These are phyloP conservation scores for Bombus balteatus DNA, from an alignment of 1,140 invertebrate species.

Conservation along the genomic window DNA sequence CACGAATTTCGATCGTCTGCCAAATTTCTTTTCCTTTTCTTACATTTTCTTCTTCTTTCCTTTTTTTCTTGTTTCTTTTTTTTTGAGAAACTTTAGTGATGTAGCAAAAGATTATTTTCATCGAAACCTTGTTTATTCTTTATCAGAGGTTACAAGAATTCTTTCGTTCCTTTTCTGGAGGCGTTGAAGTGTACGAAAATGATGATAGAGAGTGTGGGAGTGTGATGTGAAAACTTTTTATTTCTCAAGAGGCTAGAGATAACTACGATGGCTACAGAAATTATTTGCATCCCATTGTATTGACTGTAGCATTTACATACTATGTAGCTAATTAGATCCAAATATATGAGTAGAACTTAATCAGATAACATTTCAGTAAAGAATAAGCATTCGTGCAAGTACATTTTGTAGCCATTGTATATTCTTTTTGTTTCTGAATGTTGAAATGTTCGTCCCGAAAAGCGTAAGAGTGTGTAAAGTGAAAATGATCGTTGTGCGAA, in stretches of 20 bases:
- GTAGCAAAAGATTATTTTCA: not conserved
- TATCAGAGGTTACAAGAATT: not conserved
- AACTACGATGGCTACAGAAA: no score
- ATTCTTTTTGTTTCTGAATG: not conserved
- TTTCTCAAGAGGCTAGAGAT: not conserved
- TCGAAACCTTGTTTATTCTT: not conserved
- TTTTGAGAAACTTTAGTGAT: not conserved
- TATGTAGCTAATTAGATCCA: no score
- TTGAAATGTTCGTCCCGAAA: not conserved
- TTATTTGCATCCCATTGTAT: no score
- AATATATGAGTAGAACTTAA: no score
- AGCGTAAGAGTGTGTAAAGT: not conserved
- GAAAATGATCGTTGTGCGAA: not conserved
- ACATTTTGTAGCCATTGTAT: not conserved
- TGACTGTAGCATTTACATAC: no score
- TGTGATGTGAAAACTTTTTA: not conserved
- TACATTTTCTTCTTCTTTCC: no score
- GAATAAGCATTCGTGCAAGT: no score
- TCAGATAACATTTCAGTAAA: no score
- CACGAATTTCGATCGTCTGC: not conserved
- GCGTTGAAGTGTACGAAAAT: not conserved
- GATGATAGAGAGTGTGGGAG: not conserved
- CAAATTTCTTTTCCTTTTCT: not conserved
- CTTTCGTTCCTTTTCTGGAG: not conserved
- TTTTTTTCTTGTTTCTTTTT: no score